These are phyloP conservation scores for Xiphorhynchus erythropygius DNA, from an alignment of 2,797 vertebrate genomes.

Conservation along the genomic window DNA sequence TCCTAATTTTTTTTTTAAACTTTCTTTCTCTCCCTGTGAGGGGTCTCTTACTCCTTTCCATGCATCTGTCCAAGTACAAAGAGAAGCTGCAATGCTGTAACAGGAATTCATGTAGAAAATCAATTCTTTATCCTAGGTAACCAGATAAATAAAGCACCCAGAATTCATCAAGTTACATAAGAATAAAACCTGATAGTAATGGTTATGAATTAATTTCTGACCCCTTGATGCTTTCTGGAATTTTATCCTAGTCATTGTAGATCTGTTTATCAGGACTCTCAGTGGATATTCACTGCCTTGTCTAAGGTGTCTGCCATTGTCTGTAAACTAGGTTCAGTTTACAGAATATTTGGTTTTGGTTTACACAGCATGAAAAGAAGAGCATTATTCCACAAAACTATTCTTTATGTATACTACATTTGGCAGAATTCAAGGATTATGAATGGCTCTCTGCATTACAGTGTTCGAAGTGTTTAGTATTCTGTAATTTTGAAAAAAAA, in stretches of 20 bases:
- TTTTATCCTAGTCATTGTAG: not conserved
- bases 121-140: not conserved
- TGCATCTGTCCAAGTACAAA: not conserved
- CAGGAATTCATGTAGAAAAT: not conserved
- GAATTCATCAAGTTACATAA: not conserved
- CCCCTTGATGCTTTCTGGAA: not conserved
- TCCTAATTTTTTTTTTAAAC: not conserved
- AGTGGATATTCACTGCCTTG: not conserved
- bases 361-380: not conserved
- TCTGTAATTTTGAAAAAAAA: not conserved
- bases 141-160: not conserved
- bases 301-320: not conserved
- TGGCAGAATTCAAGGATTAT: not conserved
- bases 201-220: not conserved
- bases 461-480: accelerated
- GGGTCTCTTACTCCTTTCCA: not conserved
- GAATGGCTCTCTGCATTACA: not conserved
- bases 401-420: not conserved
- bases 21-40: not conserved
- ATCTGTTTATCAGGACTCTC: not conserved
- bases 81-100: not conserved
- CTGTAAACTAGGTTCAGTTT: not conserved
- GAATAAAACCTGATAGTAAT: not conserved
- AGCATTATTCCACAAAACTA: not conserved
- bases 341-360: not conserved